Evolutionary conservation across 92 coral and sea anemone species (phyloP), one percentile per base, ranked within the genome.

Genomic region (Paramuricea clavata): DNA sequence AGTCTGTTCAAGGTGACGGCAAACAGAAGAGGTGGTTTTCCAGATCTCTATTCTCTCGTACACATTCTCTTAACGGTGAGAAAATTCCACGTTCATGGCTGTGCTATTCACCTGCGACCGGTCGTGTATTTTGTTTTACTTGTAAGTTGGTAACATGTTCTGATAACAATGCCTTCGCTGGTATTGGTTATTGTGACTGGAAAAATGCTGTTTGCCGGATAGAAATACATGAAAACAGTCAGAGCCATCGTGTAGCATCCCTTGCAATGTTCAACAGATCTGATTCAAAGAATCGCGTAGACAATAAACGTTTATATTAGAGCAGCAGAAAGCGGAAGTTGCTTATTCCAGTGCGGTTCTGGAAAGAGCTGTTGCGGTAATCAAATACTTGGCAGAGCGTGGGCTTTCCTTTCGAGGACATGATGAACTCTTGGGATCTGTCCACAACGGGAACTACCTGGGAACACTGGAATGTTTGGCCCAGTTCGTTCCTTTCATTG

Each of bases 1-100:
- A 49, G 83, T 78, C 83, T 78, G 70, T 78, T 78, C 70, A 81
- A 81, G 76, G 60, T 81, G 86, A 81, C 72, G 76, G 86, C 21
- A 81, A 81, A 64, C 86, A 81, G 76, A 81, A 81, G 76, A 81
- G 86, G 31, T 64, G 83, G 83, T 78, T 78, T 78, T 78, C 83
- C 26, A 49, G 50, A 78, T 78, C 83, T 16, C 5, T 54, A 78
- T 78, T 50, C 17, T 78, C 70, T 43, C 83, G 70, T 78, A 76
- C 16, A 50, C 67, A 49, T 78, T 43, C 83, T 52, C 83, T 73
- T 60, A 73, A 73, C 30, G 79, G 79, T 35, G 79, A 73, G 54
- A 73, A 69, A 69, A 69, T 73, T 73, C 82, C 82, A 21, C 62
- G 82, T 50, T 76, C 82, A 32, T 43, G 62, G 82, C 42, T 43